These are phyloP conservation scores for Glossophaga mutica DNA, from an alignment of 2,797 vertebrate genomes.

Conservation along the genomic window DNA sequence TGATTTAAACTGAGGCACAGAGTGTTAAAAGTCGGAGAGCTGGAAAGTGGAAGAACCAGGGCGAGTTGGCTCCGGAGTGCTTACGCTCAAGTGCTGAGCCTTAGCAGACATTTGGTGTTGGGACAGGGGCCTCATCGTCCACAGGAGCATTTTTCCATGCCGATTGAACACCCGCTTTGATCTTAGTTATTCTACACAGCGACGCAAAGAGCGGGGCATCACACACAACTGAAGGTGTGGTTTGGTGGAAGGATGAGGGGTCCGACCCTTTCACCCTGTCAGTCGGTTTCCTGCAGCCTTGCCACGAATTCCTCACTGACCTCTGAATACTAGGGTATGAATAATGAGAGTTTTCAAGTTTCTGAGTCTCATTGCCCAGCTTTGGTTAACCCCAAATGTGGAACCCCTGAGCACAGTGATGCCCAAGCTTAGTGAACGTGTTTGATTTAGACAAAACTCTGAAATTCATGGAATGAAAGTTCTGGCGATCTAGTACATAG, in stretches of 20 bases:
- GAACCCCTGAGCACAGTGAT: not conserved
- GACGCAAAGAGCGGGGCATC: not conserved
- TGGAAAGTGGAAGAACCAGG: not conserved
- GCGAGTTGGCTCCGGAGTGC: not conserved
- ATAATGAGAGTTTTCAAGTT: not conserved
- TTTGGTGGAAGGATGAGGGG: not conserved
- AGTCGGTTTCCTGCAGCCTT: not conserved
- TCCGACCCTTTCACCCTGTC: not conserved
- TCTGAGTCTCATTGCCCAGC: not conserved
- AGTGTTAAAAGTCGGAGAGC: not conserved
- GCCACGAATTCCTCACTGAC: not conserved
- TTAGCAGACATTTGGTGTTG: accelerated
- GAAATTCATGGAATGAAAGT: not conserved
- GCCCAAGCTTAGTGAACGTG: not conserved
- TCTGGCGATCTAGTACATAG: not conserved
- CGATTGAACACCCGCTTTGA: not conserved
- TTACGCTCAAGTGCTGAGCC: not conserved
- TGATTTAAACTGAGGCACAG: not conserved
- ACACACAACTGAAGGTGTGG: not conserved
- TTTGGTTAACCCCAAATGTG: not conserved
- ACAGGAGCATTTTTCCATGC: not conserved
- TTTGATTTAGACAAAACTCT: not conserved
- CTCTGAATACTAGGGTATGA: not conserved
- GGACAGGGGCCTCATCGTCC: not conserved
- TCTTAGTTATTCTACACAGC: not conserved